Evolutionary conservation across 2,797 vertebrate genomes (phyloP).

Genomic region (Hippoglossus hippoglossus): DNA sequence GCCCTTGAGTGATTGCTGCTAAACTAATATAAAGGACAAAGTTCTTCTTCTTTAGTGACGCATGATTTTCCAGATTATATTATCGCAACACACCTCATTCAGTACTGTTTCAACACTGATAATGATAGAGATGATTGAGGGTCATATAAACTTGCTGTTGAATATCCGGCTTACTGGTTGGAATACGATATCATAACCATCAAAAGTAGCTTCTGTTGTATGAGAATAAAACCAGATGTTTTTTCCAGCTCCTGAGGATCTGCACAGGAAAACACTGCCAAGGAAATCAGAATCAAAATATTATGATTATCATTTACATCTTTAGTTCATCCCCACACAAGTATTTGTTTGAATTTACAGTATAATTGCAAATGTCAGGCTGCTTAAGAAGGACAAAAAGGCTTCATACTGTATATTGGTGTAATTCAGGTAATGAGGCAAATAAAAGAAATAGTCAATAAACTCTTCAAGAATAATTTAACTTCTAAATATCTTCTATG

Average conservation of each 20-base stretch:
- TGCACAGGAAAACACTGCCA: too few relatives aligned
- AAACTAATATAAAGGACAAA: background rate
- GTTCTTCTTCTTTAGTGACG: background rate
- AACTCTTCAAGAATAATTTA: too few relatives aligned
- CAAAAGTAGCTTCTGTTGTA: background rate
- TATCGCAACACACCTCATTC: background rate
- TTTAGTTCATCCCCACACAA: too few relatives aligned
- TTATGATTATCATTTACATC: too few relatives aligned
- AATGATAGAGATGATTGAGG: slow-evolving; percentile 3
- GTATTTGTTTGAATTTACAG: too few relatives aligned
- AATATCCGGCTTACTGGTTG: too few relatives aligned
- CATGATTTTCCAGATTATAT: background rate
- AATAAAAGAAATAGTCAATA: background rate
- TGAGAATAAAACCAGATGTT: background rate
- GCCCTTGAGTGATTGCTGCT: background rate
- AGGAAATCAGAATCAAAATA: too few relatives aligned
- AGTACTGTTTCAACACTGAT: background rate
- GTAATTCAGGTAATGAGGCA: background rate
- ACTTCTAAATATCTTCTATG: background rate
- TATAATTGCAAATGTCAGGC: too few relatives aligned
- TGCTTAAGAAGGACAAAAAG: too few relatives aligned
- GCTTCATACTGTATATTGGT: too few relatives aligned
- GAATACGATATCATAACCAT: background rate
- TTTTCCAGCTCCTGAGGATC: background rate
- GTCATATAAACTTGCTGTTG: background rate